Percentiles rank a stretch among this genome's conserved stretches.
phyloP scores from a whole-genome alignment of 2,113 vertebrate genomes.

The Centrocercus urophasianus region DNA sequence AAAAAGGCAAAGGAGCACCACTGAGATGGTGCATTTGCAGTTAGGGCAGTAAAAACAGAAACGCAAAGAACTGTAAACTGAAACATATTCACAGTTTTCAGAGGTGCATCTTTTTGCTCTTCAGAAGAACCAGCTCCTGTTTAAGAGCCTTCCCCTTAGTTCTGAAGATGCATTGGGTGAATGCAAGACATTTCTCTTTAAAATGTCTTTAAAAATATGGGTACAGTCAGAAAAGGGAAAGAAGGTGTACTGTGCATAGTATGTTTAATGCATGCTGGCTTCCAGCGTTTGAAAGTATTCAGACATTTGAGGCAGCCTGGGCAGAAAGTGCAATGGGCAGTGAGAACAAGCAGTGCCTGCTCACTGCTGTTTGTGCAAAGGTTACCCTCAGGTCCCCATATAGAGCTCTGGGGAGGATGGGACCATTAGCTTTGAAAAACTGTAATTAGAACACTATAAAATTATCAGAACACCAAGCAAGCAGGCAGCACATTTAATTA shows the following conservation, averaged over 20 bases:
- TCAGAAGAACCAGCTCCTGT: slow-evolving; percentile 1
- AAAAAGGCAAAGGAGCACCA: background rate
- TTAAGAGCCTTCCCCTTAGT: background rate
- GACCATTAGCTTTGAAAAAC: background rate
- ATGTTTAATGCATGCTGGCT: background rate
- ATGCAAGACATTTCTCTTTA: background rate
- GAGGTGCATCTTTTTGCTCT: background rate
- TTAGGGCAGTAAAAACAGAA: slow-evolving; percentile 10
- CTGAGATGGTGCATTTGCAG: background rate
- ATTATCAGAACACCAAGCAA: background rate
- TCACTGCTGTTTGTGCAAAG: background rate
- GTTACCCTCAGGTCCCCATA: fast-evolving
- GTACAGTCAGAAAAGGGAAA: background rate
- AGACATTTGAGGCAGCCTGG: background rate
- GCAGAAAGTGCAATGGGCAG: background rate
- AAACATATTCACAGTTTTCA: background rate
- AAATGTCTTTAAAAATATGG: background rate
- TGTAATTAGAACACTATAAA: background rate
- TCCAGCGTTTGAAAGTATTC: background rate
- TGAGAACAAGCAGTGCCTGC: background rate
- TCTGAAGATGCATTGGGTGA: background rate
- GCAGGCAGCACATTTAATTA: background rate
- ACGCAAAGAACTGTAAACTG: background rate
- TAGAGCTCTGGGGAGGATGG: background rate
- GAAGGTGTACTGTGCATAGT: fast-evolving